Evolutionary conservation across 2,113 vertebrate species (phyloP).

Genomic region (Phaethornis superciliosus): DNA sequence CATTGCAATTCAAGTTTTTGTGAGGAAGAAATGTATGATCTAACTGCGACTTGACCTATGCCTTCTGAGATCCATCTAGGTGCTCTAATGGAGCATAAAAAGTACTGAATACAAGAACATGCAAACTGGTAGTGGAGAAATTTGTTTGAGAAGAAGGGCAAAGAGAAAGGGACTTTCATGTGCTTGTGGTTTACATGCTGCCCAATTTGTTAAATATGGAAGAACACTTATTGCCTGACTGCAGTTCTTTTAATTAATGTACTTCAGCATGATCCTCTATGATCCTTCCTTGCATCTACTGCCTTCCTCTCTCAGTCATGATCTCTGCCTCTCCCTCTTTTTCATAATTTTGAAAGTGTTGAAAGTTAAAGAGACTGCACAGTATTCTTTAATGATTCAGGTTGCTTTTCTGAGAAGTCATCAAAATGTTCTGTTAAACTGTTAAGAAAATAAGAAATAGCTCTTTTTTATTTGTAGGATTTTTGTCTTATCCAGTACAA

Average conservation of each 20-base stretch:
- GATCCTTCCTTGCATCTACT: neutral
- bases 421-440: neutral
- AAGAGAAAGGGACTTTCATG: slow-evolving; percentile 56
- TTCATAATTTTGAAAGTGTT: neutral
- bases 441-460: neutral
- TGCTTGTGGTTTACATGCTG: slow-evolving; percentile 48
- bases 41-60: slow-evolving; percentile 85
- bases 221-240: neutral
- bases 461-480: neutral
- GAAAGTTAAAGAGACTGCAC: neutral
- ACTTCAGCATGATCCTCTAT: neutral
- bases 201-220: slow-evolving; percentile 66
- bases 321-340: neutral
- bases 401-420: neutral
- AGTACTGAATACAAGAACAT: slow-evolving; percentile 75
- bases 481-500: neutral
- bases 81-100: slow-evolving; percentile 85
- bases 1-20: slow-evolving; percentile 87
- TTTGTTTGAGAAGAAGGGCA: slow-evolving; percentile 68
- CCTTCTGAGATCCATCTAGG: slow-evolving; percentile 80
- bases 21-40: slow-evolving; percentile 85
- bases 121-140: slow-evolving; percentile 76
- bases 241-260: slow-evolving; percentile 24
- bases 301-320: neutral
- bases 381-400: neutral